Conservation (phyloP, 2,888 invertebrate species). For the Dorcus parallelipipedus region DNA sequence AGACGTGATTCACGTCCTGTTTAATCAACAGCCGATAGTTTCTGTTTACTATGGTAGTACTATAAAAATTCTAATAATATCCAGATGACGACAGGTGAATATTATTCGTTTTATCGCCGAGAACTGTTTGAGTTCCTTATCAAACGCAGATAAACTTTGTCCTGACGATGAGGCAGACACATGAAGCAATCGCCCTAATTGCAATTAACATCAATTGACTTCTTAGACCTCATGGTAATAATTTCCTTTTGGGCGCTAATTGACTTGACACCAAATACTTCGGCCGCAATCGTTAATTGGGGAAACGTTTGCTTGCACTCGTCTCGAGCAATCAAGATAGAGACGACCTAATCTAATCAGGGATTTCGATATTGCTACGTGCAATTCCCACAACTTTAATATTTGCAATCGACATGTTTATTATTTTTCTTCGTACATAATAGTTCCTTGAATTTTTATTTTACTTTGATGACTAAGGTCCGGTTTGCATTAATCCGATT, state of each 20-base stretch:
- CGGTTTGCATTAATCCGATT: too few species aligned
- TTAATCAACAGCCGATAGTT: not conserved
- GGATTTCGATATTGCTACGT: too few species aligned
- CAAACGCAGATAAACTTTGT: not conserved
- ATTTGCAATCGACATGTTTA: too few species aligned
- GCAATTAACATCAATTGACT: conserved; percentile 1
- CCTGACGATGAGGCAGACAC: too few species aligned
- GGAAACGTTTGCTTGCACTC: not conserved
- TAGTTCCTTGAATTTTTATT: too few species aligned
- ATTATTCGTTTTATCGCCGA: not conserved
- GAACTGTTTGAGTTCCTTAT: not conserved
- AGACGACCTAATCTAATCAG: too few species aligned
- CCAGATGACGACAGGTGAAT: not conserved
- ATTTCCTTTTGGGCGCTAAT: not conserved
- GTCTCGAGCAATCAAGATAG: too few species aligned
- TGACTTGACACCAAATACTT: not conserved
- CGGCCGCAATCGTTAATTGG: not conserved
- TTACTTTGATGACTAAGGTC: too few species aligned
- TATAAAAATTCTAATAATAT: too few species aligned
- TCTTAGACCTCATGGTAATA: not conserved
- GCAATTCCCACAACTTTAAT: too few species aligned
- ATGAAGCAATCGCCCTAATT: not conserved
- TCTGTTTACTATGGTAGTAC: too few species aligned
- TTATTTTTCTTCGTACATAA: too few species aligned
- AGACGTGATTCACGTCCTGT: not conserved